Percentiles rank a stretch among this genome's conserved stretches.
phyloP scores from a whole-genome alignment of 2,888 invertebrate genomes.

The Nemapogon koenigi region DNA sequence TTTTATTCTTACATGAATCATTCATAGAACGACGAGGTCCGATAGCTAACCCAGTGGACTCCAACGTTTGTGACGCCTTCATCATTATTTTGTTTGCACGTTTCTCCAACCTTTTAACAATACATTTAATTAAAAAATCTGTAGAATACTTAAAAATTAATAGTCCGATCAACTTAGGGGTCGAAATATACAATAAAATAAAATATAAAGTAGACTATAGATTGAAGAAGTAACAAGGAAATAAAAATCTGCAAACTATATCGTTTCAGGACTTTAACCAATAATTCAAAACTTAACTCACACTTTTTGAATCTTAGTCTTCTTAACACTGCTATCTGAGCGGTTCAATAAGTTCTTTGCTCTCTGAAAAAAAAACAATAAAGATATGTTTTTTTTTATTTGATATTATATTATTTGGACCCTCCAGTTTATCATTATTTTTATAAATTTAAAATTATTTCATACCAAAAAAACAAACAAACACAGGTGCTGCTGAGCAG shows the following conservation, averaged over 20 bases:
- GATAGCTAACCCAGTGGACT: slow-evolving; percentile 81
- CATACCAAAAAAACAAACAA: no score
- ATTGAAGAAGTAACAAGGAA: not conserved
- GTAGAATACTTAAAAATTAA: no score
- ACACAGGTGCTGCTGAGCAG: no score
- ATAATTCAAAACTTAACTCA: no score
- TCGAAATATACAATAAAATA: slow-evolving; percentile 5
- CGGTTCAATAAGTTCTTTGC: slow-evolving; percentile 75
- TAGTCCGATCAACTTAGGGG: no score
- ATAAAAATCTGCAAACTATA: no score
- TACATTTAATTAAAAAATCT: not conserved
- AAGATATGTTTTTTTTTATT: no score
- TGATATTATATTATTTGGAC: no score
- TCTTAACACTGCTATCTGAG: slow-evolving; percentile 76
- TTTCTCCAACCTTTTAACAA: slow-evolving; percentile 68
- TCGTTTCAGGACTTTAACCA: no score
- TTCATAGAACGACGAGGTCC: slow-evolving; percentile 67
- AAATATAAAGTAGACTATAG: not conserved
- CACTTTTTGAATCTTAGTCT: slow-evolving; percentile 84
- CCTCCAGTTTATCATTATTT: no score
- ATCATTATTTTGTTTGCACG: slow-evolving; percentile 84
- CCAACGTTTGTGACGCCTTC: slow-evolving; percentile 83
- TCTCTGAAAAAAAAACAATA: slow-evolving; percentile 55
- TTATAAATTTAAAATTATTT: no score
- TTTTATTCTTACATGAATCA: slow-evolving; percentile 48